Conservation (phyloP, 2,888 invertebrate genomes). For the Ariolimax columbianus region DNA sequence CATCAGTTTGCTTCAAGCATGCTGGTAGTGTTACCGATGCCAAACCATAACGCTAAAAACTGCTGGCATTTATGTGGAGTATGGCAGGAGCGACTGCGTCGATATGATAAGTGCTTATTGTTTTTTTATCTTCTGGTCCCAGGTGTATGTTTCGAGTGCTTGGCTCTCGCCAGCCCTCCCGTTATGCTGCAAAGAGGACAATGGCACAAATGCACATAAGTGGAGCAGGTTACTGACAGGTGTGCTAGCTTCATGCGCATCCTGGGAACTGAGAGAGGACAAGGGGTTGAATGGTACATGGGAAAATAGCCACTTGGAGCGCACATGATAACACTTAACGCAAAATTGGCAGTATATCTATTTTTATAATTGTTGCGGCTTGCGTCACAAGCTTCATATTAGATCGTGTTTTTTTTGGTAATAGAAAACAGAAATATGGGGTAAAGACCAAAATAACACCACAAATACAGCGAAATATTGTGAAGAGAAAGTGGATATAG, state of each 20-base stretch:
- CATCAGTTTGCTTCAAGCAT: not conserved
- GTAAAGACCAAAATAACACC: too few relatives aligned
- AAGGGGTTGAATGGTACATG: not conserved
- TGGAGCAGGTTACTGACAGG: slow-evolving; percentile 2
- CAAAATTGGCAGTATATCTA: too few relatives aligned
- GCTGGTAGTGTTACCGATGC: not conserved
- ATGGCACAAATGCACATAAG: not conserved
- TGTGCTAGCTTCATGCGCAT: not conserved
- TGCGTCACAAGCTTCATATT: too few relatives aligned
- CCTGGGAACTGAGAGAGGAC: not conserved
- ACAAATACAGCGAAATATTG: too few relatives aligned
- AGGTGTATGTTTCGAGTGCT: slow-evolving; percentile 13
- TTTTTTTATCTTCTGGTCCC: slow-evolving; percentile 26
- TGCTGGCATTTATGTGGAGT: slow-evolving; percentile 51
- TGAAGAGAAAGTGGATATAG: too few relatives aligned
- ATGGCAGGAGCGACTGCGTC: slow-evolving; percentile 31
- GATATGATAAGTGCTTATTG: slow-evolving; percentile 53
- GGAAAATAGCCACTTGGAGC: not conserved
- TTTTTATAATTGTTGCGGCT: too few relatives aligned
- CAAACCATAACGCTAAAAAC: not conserved
- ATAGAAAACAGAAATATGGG: too few relatives aligned
- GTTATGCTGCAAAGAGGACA: not conserved
- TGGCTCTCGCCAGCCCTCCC: not conserved
- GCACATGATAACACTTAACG: not conserved
- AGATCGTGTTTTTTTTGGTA: too few relatives aligned